phyloP scores from a whole-genome alignment of 2,888 invertebrate genomes.

The Digitonthophagus gazella region DNA sequence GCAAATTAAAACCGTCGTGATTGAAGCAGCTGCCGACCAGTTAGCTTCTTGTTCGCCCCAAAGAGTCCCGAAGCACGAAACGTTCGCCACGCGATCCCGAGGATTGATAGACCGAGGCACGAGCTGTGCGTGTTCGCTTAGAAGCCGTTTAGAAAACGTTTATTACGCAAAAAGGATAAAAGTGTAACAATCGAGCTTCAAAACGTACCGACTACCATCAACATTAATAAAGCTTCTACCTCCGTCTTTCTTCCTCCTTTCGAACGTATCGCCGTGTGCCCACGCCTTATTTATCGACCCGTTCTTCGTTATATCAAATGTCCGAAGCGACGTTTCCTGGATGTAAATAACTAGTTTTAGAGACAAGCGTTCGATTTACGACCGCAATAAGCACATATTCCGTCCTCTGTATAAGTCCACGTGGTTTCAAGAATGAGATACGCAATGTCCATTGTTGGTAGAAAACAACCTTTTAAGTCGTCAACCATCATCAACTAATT shows the following conservation, averaged over 20 bases:
- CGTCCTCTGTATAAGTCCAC: neutral
- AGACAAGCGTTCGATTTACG: slow-evolving; percentile 8
- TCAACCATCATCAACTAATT: neutral
- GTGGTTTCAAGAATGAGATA: neutral
- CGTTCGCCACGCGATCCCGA: neutral
- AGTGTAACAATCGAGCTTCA: neutral
- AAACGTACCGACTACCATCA: neutral
- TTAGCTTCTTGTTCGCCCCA: neutral
- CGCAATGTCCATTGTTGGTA: neutral
- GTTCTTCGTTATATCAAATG: slow-evolving; percentile 5
- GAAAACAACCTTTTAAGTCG: neutral
- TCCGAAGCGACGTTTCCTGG: slow-evolving; percentile 9
- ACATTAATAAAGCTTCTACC: neutral
- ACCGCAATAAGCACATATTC: slow-evolving; percentile 9
- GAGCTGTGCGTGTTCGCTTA: neutral
- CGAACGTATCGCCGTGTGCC: neutral
- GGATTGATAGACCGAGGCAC: neutral
- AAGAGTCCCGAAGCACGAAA: neutral
- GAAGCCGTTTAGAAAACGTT: neutral
- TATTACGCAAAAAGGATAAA: neutral
- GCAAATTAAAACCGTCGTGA: neutral
- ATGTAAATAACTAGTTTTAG: slow-evolving; percentile 12
- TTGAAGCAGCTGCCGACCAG: neutral
- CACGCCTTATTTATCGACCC: slow-evolving; percentile 3
- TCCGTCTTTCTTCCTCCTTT: neutral